Percentiles rank a stretch among this genome's conserved stretches.
Evolutionary conservation across 2,888 invertebrate species (phyloP).

Genomic region (Kuschelorhynchus macadamiae): DNA sequence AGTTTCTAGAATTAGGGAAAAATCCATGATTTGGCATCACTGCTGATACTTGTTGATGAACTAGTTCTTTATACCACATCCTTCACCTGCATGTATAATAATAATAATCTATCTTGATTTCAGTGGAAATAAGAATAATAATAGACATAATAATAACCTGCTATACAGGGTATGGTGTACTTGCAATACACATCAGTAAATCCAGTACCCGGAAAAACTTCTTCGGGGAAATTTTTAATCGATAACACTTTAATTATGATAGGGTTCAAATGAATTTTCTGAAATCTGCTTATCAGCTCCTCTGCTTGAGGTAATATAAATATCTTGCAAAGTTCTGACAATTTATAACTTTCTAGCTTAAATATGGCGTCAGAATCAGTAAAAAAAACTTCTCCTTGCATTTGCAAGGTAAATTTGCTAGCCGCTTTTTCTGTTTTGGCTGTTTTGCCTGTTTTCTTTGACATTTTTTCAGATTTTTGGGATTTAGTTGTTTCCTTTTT

Average conservation of each 20-base stretch:
- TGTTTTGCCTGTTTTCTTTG: neutral
- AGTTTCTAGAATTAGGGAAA: too few relatives aligned
- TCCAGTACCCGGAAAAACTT: constrained; percentile 48
- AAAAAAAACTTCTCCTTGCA: constrained; percentile 56
- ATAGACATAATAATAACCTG: constrained; percentile 48
- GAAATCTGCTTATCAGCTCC: constrained; percentile 53
- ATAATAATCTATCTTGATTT: too few relatives aligned
- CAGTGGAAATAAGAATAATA: too few relatives aligned
- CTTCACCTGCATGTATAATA: too few relatives aligned
- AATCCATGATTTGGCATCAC: too few relatives aligned
- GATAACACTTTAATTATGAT: constrained; percentile 56
- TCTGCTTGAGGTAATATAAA: constrained; percentile 49
- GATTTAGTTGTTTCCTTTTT: neutral
- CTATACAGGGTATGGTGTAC: constrained; percentile 53
- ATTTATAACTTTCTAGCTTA: constrained; percentile 26
- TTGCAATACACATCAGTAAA: constrained; percentile 41
- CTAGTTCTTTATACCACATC: too few relatives aligned
- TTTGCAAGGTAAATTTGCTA: constrained; percentile 19
- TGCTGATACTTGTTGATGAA: too few relatives aligned
- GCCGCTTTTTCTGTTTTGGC: constrained; percentile 11
- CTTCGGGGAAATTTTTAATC: constrained; percentile 54
- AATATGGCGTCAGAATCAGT: constrained; percentile 52
- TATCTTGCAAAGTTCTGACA: constrained; percentile 36
- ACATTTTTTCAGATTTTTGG: neutral
- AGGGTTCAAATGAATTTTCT: constrained; percentile 56